Conservation (phyloP, 2,797 vertebrate species). For the Aselliscus stoliczkanus region DNA sequence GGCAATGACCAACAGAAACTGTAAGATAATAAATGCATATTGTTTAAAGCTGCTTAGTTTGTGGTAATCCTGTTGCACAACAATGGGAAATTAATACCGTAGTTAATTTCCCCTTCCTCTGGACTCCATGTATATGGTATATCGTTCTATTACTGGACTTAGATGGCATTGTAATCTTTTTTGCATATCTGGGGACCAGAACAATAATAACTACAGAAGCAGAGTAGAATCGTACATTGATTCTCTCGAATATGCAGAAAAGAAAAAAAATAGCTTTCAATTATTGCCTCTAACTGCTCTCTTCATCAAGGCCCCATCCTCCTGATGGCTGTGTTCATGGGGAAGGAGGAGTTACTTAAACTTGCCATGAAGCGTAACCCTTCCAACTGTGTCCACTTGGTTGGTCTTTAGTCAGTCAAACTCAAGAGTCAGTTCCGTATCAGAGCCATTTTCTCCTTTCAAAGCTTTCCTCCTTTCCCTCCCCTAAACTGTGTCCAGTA, state of each 20-base stretch:
- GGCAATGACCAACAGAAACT: not conserved
- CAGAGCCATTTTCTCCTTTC: not conserved
- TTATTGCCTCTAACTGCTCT: not conserved
- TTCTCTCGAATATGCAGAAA: not conserved
- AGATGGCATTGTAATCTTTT: not conserved
- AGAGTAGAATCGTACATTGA: not conserved
- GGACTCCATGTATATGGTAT: not conserved
- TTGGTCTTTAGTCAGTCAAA: conserved; percentile 8
- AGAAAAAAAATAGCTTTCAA: not conserved
- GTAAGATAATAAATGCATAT: not conserved
- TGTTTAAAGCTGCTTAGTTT: not conserved
- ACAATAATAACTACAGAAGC: not conserved
- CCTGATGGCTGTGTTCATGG: not conserved
- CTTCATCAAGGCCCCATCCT: not conserved
- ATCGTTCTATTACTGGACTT: not conserved
- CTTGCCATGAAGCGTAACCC: not conserved
- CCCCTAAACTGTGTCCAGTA: not conserved
- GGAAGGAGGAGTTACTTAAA: not conserved
- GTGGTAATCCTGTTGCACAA: not conserved
- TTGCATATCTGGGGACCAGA: not conserved
- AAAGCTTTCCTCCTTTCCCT: not conserved
- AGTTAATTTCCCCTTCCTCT: not conserved
- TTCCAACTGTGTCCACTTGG: not conserved
- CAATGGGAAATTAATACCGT: not conserved
- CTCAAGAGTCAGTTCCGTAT: not conserved